Conservation (phyloP, 2,113 vertebrate genomes). For the Xiphophorus couchianus region DNA sequence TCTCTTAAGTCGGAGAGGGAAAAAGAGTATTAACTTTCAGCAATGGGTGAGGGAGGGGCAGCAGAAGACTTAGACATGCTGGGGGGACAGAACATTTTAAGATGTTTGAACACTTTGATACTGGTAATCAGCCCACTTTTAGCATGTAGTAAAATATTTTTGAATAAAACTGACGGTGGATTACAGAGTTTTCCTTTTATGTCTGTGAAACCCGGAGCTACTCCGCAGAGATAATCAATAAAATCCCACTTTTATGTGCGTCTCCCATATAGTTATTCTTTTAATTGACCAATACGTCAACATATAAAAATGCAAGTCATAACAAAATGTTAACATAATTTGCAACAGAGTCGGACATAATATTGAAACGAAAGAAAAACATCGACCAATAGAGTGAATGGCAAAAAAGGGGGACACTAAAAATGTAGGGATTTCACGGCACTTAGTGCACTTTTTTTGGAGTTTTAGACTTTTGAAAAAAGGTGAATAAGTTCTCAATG, state of each 20-base stretch:
- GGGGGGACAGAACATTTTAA: too few relatives aligned
- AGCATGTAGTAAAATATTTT: too few relatives aligned
- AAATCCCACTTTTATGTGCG: neutral
- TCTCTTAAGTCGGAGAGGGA: neutral
- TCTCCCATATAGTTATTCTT: neutral
- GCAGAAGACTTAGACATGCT: neutral
- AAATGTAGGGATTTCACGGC: too few relatives aligned
- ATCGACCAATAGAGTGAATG: neutral
- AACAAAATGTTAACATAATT: neutral
- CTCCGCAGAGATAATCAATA: neutral
- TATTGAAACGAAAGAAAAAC: neutral
- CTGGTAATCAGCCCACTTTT: too few relatives aligned
- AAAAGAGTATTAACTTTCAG: neutral
- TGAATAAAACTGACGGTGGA: neutral
- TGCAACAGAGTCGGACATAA: neutral
- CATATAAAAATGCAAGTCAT: neutral
- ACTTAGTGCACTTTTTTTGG: too few relatives aligned
- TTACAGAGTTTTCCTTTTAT: neutral
- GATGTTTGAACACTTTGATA: too few relatives aligned
- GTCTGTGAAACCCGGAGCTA: neutral
- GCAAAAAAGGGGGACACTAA: too few relatives aligned
- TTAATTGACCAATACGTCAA: neutral
- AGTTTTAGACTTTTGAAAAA: too few relatives aligned
- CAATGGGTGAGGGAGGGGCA: neutral
- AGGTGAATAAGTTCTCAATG: too few relatives aligned